A percentile compares a stretch with the other conserved stretches of the same genome.
Evolutionary conservation across 1,140 invertebrate genomes (phyloP).

Genomic region (Anastrepha obliqua): DNA sequence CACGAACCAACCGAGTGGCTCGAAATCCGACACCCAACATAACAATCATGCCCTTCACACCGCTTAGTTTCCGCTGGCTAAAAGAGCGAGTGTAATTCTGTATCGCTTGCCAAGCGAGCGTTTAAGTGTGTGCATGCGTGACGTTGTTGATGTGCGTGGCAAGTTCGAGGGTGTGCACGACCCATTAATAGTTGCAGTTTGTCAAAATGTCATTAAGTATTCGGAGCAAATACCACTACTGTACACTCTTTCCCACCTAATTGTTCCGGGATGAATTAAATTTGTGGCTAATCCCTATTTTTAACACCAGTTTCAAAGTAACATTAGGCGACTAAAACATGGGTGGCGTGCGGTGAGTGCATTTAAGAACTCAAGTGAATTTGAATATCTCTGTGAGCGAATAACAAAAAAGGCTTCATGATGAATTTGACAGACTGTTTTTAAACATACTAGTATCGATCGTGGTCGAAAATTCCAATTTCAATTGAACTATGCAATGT

Average conservation of each 20-base stretch:
- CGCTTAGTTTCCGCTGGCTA: not conserved
- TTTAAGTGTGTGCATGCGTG: not conserved
- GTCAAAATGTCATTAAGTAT: conserved; percentile 25
- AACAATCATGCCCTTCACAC: not conserved
- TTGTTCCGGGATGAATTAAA: not conserved
- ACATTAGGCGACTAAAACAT: not conserved
- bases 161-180: not conserved
- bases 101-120: not conserved
- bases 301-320: not conserved
- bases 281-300: not conserved
- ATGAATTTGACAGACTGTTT: no score
- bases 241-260: not conserved
- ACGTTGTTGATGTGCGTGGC: not conserved
- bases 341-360: no score
- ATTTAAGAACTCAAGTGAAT: no score
- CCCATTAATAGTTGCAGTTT: conserved; percentile 27
- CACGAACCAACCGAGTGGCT: conserved; percentile 29
- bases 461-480: no score
- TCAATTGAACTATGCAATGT: no score
- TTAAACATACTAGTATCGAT: no score
- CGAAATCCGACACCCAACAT: not conserved
- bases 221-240: not conserved
- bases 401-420: no score
- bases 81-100: not conserved
- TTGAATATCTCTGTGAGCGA: no score